Percentiles rank a stretch among this genome's conserved stretches.
Evolutionary conservation across 2,797 vertebrate species (phyloP).

Genomic region (Brachyrhaphis roseni): DNA sequence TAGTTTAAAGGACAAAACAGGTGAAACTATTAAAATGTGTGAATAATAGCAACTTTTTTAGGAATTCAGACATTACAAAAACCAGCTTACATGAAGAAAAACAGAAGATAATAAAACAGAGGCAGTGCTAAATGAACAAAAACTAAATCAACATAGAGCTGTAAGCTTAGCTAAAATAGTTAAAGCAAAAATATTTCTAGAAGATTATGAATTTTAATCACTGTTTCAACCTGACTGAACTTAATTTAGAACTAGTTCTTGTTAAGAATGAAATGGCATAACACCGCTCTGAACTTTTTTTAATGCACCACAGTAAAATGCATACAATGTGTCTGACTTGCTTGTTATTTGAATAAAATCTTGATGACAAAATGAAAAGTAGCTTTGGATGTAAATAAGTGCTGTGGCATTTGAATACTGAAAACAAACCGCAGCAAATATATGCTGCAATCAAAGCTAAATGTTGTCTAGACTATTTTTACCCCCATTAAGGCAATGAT

Average conservation of each 20-base stretch:
- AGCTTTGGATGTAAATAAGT: not conserved
- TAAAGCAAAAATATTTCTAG: not conserved
- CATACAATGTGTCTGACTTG: not conserved
- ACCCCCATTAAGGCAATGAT: not conserved
- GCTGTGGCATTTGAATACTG: not conserved
- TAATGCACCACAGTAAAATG: not conserved
- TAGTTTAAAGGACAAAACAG: not conserved
- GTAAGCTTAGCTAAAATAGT: not conserved
- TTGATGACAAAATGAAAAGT: not conserved
- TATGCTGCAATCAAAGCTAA: not conserved
- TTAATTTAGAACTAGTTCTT: not conserved
- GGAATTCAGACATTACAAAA: not conserved
- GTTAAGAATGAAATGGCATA: not conserved
- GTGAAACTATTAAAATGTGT: not conserved
- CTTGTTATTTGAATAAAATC: not conserved
- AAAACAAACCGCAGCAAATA: not conserved
- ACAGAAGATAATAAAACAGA: not conserved
- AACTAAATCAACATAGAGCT: not conserved
- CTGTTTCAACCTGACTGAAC: not conserved
- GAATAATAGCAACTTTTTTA: not conserved
- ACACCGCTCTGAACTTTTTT: not conserved
- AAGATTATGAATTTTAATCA: not conserved
- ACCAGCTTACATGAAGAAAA: not conserved
- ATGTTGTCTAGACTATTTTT: not conserved
- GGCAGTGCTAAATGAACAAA: not conserved